These are phyloP conservation scores for Xenotilapia flavipinnis DNA, from an alignment of 2,113 vertebrate genomes.

Conservation along the genomic window DNA sequence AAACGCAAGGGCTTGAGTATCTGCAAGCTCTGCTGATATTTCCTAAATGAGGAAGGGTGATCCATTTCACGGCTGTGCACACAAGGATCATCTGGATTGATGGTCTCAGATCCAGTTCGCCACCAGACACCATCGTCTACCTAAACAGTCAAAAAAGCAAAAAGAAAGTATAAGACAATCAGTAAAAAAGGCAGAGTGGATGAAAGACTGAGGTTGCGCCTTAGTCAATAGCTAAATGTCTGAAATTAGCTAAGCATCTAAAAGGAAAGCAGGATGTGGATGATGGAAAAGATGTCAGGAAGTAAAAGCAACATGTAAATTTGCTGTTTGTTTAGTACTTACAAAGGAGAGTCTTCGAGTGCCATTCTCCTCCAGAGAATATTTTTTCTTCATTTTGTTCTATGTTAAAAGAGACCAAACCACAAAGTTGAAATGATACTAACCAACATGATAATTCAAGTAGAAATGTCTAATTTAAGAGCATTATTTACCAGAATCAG, in stretches of 20 bases:
- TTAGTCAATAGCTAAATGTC: neutral
- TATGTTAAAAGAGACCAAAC: neutral
- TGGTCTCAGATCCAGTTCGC: slow-evolving; percentile 1
- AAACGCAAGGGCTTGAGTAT: slow-evolving; percentile 48
- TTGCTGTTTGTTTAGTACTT: slow-evolving; percentile 1
- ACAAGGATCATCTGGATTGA: neutral
- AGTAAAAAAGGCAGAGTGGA: neutral
- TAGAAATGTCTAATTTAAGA: neutral
- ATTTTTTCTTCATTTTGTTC: slow-evolving; percentile 14
- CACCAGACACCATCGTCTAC: neutral
- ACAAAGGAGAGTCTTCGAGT: neutral
- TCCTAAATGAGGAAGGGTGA: slow-evolving; percentile 37
- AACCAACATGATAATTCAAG: neutral
- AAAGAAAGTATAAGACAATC: neutral
- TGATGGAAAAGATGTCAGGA: neutral
- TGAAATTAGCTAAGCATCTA: neutral
- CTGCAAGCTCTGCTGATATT: slow-evolving; percentile 70
- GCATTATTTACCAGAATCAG: neutral
- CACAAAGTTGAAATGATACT: neutral
- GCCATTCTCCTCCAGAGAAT: neutral
- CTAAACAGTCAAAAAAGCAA: neutral
- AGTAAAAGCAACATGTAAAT: neutral
- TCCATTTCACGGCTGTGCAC: neutral
- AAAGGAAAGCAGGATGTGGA: neutral
- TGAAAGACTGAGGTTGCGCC: neutral